Evolutionary conservation across 2,113 vertebrate genomes (phyloP).

Genomic region (Rhinopithecus roxellana): DNA sequence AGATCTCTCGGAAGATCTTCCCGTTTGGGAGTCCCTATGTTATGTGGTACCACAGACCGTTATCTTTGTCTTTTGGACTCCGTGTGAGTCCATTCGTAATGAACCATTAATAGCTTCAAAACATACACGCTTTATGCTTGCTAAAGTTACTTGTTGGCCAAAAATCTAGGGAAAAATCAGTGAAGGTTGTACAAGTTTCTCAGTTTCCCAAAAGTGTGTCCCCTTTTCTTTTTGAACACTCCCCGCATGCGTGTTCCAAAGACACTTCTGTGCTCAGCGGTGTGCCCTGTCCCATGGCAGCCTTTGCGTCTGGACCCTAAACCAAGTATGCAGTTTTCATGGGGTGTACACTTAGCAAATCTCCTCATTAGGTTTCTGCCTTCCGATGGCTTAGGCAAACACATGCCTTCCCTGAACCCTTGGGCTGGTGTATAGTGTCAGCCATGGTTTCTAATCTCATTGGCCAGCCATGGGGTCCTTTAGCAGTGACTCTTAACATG

Average conservation of each 20-base stretch:
- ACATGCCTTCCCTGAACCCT: neutral
- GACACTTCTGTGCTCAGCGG: fast-evolving
- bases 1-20: neutral
- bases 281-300: fast-evolving
- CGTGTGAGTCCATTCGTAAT: neutral
- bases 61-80: neutral
- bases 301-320: neutral
- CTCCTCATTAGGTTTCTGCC: neutral
- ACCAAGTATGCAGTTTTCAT: neutral
- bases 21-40: neutral
- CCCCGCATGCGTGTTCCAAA: neutral
- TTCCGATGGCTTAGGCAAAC: neutral
- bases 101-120: neutral
- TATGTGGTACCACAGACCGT: fast-evolving
- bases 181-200: neutral
- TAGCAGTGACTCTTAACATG: neutral
- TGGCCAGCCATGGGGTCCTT: neutral
- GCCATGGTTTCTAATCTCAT: neutral
- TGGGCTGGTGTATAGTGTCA: fast-evolving
- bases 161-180: neutral
- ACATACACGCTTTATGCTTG: neutral
- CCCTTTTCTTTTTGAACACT: neutral
- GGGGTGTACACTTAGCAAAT: neutral
- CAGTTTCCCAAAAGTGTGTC: neutral
- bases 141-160: neutral